phyloP scores from a whole-genome alignment of 2,888 invertebrate genomes.

The Nyleta sp. region DNA sequence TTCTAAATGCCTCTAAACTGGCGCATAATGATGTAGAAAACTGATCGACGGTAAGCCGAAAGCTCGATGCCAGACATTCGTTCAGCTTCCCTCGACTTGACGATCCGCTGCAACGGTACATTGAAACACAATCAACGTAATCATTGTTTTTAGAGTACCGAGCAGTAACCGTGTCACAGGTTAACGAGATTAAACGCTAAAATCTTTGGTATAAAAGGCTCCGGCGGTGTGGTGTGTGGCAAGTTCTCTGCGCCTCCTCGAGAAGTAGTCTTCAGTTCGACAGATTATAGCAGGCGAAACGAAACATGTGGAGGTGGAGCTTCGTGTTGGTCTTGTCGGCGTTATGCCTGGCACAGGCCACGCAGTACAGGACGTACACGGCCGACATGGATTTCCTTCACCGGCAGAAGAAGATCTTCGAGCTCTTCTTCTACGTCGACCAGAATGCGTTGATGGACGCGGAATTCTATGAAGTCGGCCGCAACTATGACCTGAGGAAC shows the following conservation, averaged over 20 bases:
- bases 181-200: slow-evolving; percentile 68
- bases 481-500: slow-evolving; percentile 74
- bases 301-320: slow-evolving; percentile 72
- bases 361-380: slow-evolving; percentile 67
- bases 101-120: slow-evolving; percentile 19
- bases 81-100: neutral
- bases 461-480: slow-evolving; percentile 76
- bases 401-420: slow-evolving; percentile 79
- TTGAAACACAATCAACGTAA: slow-evolving; percentile 44
- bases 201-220: slow-evolving; percentile 72
- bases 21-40: too few species aligned
- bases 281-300: slow-evolving; percentile 35
- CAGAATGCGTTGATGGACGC: slow-evolving; percentile 74
- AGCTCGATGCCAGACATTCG: too few species aligned
- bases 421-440: slow-evolving; percentile 76
- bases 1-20: too few species aligned
- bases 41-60: too few species aligned
- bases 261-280: slow-evolving; percentile 47
- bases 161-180: slow-evolving; percentile 62
- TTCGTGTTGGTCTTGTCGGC: slow-evolving; percentile 72
- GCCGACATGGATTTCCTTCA: slow-evolving; percentile 79
- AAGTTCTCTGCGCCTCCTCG: slow-evolving; percentile 60
- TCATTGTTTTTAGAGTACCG: slow-evolving; percentile 54
- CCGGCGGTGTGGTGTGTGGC: slow-evolving; percentile 14
- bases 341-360: slow-evolving; percentile 71